These are phyloP conservation scores for Bombyx huttoni DNA, from an alignment of 2,888 invertebrate genomes.

Conservation along the genomic window DNA sequence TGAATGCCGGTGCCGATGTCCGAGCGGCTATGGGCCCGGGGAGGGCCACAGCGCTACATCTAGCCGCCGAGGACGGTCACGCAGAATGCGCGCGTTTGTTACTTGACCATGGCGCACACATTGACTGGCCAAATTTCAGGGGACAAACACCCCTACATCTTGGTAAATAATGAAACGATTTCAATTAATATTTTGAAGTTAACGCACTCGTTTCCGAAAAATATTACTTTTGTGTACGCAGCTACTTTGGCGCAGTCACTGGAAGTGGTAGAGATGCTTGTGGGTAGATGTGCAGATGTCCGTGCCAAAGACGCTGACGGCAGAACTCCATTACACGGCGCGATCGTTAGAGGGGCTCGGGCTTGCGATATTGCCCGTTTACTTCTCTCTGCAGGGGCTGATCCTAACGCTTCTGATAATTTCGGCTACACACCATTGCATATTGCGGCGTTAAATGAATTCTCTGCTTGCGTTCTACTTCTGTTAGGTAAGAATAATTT, in stretches of 20 bases:
- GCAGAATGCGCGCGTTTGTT: constrained; percentile 81
- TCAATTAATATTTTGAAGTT: background rate
- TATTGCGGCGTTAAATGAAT: constrained; percentile 87
- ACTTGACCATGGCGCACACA: constrained; percentile 81
- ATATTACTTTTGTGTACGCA: constrained; percentile 19
- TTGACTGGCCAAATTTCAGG: constrained; percentile 81
- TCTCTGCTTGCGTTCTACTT: constrained; percentile 80
- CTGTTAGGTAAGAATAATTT: constrained; percentile 66
- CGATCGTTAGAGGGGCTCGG: constrained; percentile 83
- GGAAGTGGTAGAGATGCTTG: constrained; percentile 81
- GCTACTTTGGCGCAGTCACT: constrained; percentile 86
- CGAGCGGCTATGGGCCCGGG: constrained; percentile 79
- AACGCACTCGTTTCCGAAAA: no score
- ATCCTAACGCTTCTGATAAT: constrained; percentile 82
- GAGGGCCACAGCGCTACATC: constrained; percentile 85
- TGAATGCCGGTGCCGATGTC: constrained; percentile 85
- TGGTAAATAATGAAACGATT: constrained; percentile 25
- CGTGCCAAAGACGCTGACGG: constrained; percentile 81
- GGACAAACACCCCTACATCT: constrained; percentile 89
- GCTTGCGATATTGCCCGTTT: constrained; percentile 79
- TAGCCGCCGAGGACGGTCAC: constrained; percentile 91
- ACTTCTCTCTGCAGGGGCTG: constrained; percentile 76
- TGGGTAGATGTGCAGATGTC: constrained; percentile 76
- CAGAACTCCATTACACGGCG: constrained; percentile 84
- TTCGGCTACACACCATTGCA: constrained; percentile 90